Percentiles rank a stretch among this genome's conserved stretches.
phyloP scores from a whole-genome alignment of 1,140 invertebrate species.

The Listronotus oregonensis region DNA sequence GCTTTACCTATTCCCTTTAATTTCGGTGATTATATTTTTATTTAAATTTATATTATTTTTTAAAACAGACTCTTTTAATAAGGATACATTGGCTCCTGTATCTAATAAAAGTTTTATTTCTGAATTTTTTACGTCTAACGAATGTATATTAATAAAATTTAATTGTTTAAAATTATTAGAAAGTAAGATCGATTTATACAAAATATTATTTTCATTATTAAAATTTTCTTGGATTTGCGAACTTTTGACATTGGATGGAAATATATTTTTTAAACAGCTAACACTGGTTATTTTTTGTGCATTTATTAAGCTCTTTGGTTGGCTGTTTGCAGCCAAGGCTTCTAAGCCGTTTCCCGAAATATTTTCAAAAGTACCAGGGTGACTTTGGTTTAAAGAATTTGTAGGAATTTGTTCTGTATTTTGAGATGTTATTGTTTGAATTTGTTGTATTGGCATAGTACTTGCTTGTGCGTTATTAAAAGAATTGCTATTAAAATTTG shows the following conservation, averaged over 20 bases:
- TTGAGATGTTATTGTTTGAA: no score
- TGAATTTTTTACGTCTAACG: not conserved
- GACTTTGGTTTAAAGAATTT: no score
- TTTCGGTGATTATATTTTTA: not conserved
- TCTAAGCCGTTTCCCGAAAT: no score
- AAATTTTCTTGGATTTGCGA: no score
- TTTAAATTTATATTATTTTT: not conserved
- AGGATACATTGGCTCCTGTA: conserved; percentile 3
- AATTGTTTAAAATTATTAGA: not conserved
- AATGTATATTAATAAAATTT: conserved; percentile 1
- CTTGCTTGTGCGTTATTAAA: no score
- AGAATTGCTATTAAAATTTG: no score
- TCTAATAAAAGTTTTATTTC: not conserved
- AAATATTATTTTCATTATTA: not conserved
- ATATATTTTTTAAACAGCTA: not conserved
- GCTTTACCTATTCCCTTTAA: conserved; percentile 8
- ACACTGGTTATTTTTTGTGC: no score
- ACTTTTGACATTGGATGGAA: not conserved
- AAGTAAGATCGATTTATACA: not conserved
- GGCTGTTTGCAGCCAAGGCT: not conserved
- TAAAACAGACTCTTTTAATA: not conserved
- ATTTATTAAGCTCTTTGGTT: not conserved
- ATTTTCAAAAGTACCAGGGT: no score
- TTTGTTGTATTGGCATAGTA: no score
- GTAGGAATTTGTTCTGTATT: no score